Conservation (phyloP, 2,797 vertebrate genomes). For the Pangasius djambal region DNA sequence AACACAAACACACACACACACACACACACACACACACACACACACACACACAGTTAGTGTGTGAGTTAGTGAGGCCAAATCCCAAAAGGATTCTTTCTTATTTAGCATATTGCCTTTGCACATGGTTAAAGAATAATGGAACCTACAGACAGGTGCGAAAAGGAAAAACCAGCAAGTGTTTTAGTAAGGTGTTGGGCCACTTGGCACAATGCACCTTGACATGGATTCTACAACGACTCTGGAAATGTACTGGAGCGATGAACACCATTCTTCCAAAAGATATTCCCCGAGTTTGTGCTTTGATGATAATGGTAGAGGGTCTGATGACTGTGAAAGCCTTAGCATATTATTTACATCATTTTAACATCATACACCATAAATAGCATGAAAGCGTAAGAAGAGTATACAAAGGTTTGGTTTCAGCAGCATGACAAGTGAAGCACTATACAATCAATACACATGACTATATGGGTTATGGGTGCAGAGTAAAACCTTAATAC, state of each 20-base stretch:
- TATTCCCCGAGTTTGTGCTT: background rate
- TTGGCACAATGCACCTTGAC: background rate
- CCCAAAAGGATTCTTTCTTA: background rate
- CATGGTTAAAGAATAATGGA: background rate
- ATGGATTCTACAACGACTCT: background rate
- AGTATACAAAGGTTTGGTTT: background rate
- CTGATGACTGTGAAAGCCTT: background rate
- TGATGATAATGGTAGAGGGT: background rate
- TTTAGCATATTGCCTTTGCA: background rate
- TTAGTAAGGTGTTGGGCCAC: background rate
- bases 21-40: background rate
- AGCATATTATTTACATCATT: background rate
- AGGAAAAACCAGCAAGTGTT: background rate
- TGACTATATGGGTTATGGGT: background rate
- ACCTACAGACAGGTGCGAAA: background rate
- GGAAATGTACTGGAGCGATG: background rate
- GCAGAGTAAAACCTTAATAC: background rate
- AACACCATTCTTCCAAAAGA: background rate
- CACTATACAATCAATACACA: background rate
- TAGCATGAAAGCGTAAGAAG: background rate
- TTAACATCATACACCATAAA: background rate
- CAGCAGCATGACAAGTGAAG: background rate
- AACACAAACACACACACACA: background rate
- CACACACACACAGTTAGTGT: background rate
- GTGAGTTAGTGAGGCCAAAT: background rate